Percentiles rank a stretch among this genome's conserved stretches.
Evolutionary conservation across 2,888 invertebrate species (phyloP).

Genomic region (Habrosyne pyritoides): DNA sequence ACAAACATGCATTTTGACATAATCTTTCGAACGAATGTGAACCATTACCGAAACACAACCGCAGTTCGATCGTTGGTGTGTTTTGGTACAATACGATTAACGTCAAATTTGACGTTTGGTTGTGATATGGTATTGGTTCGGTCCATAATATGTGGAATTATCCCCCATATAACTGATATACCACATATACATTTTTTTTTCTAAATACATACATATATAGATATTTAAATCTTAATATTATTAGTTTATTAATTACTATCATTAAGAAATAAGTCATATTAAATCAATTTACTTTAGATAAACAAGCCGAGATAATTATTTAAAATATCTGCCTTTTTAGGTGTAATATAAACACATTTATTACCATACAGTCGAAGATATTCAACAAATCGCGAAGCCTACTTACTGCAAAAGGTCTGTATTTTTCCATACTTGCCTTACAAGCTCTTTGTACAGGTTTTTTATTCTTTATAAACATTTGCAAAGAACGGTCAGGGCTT

Average conservation of each 20-base stretch:
- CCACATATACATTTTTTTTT: no score
- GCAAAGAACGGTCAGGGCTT: conserved; percentile 21
- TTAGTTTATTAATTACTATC: neutral
- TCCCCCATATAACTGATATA: no score
- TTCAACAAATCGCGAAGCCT: neutral
- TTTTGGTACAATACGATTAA: no score
- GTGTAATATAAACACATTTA: neutral
- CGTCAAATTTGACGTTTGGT: no score
- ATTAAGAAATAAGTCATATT: neutral
- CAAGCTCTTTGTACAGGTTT: conserved; percentile 21
- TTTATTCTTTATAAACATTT: conserved; percentile 29
- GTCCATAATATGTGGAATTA: no score
- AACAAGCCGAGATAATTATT: neutral
- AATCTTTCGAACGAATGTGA: no score
- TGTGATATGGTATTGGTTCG: no score
- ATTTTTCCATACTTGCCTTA: conserved; percentile 26
- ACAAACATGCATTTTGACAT: no score
- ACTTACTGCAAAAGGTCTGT: conserved; percentile 8
- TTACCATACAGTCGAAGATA: conserved; percentile 1
- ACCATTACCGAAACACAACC: no score
- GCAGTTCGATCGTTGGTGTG: no score
- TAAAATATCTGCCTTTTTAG: neutral
- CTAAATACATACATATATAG: no score
- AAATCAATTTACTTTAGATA: neutral
- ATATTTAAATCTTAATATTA: no score